A percentile compares a stretch with the other conserved stretches of the same genome.
phyloP scores from a whole-genome alignment of 2,888 invertebrate genomes.

The Apamea crenata region DNA sequence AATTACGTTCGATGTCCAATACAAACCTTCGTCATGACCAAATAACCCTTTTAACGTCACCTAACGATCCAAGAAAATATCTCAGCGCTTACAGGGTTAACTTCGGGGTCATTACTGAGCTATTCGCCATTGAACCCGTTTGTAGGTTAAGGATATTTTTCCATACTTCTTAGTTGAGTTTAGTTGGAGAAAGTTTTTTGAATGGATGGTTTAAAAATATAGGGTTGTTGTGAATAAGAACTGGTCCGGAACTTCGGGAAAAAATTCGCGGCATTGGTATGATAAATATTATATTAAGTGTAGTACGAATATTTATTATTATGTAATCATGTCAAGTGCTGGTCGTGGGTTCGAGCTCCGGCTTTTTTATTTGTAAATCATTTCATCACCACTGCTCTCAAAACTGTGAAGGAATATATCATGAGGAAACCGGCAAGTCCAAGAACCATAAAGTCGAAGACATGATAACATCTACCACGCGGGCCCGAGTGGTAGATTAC shows the following conservation, averaged over 20 bases:
- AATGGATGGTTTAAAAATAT: background rate
- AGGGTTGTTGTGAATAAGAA: background rate
- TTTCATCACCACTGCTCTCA: no score
- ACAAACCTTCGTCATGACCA: conserved; percentile 58
- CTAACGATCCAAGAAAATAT: conserved; percentile 52
- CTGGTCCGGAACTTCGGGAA: background rate
- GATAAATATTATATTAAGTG: background rate
- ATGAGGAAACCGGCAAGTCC: no score
- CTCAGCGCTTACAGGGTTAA: conserved; percentile 50
- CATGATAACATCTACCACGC: no score
- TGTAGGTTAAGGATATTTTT: background rate
- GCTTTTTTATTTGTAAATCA: no score
- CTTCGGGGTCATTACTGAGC: conserved; percentile 44
- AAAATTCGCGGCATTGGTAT: background rate
- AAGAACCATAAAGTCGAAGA: no score
- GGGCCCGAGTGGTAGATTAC: no score
- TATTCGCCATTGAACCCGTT: conserved; percentile 36
- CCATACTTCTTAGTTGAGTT: conserved; percentile 8
- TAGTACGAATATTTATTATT: background rate
- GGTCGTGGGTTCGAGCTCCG: background rate
- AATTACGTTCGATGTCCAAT: conserved; percentile 46
- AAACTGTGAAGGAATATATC: no score
- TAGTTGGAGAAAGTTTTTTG: background rate
- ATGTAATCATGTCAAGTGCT: background rate
- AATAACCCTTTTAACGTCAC: conserved; percentile 59